Percentiles rank a stretch among this genome's conserved stretches.
Evolutionary conservation across 2,797 vertebrate genomes (phyloP).

Genomic region (Phylloscopus collybita): DNA sequence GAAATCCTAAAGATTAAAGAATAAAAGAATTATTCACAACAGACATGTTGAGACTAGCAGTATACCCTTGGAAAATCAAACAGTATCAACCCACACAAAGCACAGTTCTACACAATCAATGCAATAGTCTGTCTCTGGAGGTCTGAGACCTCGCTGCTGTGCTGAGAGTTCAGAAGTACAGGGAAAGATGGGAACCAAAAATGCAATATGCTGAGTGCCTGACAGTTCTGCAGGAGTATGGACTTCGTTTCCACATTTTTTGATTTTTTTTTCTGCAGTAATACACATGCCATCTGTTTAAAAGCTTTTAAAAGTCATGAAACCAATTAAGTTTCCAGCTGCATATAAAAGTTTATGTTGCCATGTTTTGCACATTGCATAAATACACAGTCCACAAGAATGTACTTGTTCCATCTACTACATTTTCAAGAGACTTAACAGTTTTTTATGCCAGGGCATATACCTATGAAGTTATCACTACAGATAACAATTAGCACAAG

Average conservation of each 20-base stretch:
- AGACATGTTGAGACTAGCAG: not conserved
- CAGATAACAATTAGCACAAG: not conserved
- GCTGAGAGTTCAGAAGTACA: not conserved
- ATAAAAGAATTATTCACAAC: not conserved
- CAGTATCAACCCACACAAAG: not conserved
- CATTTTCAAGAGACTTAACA: not conserved
- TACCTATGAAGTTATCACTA: not conserved
- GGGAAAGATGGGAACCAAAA: not conserved
- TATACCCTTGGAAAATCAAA: not conserved
- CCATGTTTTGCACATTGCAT: not conserved
- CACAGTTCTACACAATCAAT: not conserved
- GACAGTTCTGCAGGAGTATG: rapidly evolving
- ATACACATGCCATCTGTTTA: not conserved
- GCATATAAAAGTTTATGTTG: not conserved
- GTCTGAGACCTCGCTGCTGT: not conserved
- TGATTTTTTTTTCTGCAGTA: not conserved
- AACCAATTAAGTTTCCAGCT: not conserved
- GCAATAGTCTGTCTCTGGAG: not conserved
- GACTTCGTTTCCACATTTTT: not conserved
- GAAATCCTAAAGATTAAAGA: not conserved
- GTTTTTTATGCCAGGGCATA: not conserved
- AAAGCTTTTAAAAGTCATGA: not conserved
- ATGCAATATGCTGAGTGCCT: not conserved
- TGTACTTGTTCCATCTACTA: not conserved
- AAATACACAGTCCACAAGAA: not conserved